Conservation (phyloP, 2,888 invertebrate genomes). For the Spisula subtruncata region DNA sequence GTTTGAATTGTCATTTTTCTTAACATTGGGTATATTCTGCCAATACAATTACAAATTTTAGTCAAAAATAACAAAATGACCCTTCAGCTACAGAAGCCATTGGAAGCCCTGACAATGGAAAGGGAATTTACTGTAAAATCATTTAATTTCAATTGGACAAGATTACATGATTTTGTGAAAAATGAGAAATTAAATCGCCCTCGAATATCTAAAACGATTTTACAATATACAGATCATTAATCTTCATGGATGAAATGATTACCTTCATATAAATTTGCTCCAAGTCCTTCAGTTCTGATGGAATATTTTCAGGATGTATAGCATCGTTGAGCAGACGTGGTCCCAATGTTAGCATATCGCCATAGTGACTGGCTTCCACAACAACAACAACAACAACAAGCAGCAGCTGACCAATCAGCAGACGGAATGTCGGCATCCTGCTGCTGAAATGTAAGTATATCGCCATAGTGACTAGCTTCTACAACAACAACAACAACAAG, state of each 20-base stretch:
- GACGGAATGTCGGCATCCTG: neutral
- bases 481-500: neutral
- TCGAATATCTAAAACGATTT: no score
- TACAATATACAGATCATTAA: no score
- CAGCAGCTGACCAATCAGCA: neutral
- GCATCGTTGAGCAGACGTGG: conserved; percentile 14
- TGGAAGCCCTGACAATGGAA: no score
- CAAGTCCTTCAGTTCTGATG: neutral
- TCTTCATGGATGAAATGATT: neutral
- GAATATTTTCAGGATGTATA: neutral
- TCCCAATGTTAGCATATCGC: neutral
- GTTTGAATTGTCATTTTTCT: no score
- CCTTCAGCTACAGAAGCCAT: no score
- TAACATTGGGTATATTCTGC: no score
- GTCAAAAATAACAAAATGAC: no score
- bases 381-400: neutral
- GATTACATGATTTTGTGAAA: no score
- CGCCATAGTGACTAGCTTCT: conserved; percentile 32
- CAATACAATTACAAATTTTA: no score
- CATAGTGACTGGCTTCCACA: conserved; percentile 34
- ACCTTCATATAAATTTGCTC: conserved; percentile 22
- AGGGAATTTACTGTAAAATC: no score
- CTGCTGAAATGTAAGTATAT: neutral
- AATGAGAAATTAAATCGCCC: no score
- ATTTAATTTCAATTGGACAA: no score